phyloP scores from a whole-genome alignment of 2,113 vertebrate species.

The Condylura cristata region DNA sequence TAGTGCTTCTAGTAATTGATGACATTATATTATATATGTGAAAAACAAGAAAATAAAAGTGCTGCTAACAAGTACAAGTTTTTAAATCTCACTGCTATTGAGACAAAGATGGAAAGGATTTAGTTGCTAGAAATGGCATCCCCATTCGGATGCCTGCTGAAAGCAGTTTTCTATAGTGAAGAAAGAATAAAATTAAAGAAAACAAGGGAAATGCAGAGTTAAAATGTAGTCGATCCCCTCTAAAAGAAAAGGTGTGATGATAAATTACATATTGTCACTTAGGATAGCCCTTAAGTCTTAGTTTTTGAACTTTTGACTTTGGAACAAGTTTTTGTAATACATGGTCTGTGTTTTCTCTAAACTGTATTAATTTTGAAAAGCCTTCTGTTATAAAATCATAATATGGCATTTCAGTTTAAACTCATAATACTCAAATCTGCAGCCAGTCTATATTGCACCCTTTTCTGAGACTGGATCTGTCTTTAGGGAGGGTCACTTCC shows the following conservation, averaged over 20 bases:
- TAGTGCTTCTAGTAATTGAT: not conserved
- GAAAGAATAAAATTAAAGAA: not conserved
- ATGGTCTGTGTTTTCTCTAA: not conserved
- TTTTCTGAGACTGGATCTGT: not conserved
- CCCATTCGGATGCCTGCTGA: not conserved
- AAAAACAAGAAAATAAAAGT: not conserved
- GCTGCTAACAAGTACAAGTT: not conserved
- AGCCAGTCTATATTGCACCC: not conserved
- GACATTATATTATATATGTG: not conserved
- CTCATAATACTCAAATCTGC: not conserved
- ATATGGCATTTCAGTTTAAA: not conserved
- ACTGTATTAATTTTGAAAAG: not conserved
- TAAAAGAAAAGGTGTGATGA: not conserved
- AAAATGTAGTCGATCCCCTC: not conserved
- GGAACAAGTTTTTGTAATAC: not conserved
- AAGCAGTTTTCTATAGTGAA: not conserved
- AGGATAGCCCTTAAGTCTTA: not conserved
- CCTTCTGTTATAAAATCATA: not conserved
- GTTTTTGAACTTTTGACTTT: constrained; percentile 4
- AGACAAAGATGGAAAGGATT: not conserved
- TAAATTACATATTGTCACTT: not conserved
- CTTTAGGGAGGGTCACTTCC: not conserved
- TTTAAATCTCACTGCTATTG: not conserved
- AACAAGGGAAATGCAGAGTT: not conserved
- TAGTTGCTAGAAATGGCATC: not conserved